Conservation (phyloP, 2,888 invertebrate species). For the Gisinianus flammeolus region DNA sequence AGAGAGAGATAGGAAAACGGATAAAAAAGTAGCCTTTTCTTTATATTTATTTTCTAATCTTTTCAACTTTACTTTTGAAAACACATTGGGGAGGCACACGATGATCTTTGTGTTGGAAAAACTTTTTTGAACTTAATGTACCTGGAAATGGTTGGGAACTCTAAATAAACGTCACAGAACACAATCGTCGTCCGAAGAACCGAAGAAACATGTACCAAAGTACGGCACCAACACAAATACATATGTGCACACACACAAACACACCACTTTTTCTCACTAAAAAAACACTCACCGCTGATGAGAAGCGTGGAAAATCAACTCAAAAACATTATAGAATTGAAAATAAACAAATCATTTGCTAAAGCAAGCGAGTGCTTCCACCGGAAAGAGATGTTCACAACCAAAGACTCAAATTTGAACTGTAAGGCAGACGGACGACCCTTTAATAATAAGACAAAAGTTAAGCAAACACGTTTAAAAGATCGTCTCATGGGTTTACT, state of each 20-base stretch:
- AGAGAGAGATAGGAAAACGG: too few relatives aligned
- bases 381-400: background rate
- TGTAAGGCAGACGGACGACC: constrained; percentile 16
- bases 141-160: background rate
- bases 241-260: too few relatives aligned
- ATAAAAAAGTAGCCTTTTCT: background rate
- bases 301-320: background rate
- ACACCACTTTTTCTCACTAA: background rate
- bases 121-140: constrained; percentile 8
- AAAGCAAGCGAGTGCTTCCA: background rate
- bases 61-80: background rate
- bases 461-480: constrained; percentile 31
- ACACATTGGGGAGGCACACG: background rate
- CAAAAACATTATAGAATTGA: constrained; percentile 17
- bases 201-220: too few relatives aligned
- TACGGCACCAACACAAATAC: too few relatives aligned
- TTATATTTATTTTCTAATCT: background rate
- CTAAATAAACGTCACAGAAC: constrained; percentile 1
- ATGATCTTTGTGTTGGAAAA: background rate
- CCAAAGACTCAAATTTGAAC: background rate
- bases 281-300: too few relatives aligned
- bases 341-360: constrained; percentile 27
- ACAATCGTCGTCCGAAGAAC: too few relatives aligned
- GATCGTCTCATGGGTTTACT: constrained; percentile 29
- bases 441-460: constrained; percentile 27